Conservation (phyloP, 2,888 invertebrate species). For the Agrochola macilenta region DNA sequence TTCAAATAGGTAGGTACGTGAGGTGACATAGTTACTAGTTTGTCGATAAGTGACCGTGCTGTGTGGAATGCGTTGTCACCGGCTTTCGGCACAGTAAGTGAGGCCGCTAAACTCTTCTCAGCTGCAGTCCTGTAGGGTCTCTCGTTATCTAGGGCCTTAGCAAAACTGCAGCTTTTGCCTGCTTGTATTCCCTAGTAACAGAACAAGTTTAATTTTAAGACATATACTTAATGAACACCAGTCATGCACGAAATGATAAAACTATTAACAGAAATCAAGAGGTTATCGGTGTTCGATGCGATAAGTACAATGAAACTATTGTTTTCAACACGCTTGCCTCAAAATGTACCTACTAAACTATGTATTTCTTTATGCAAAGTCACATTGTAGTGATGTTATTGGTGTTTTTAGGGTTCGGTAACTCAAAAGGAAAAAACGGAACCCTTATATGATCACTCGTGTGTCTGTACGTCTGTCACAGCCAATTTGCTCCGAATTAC, state of each 20-base stretch:
- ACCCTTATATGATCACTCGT: no score
- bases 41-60: constrained; percentile 75
- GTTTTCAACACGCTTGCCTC: background rate
- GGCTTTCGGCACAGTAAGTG: constrained; percentile 73
- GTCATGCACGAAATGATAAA: constrained; percentile 17
- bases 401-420: no score
- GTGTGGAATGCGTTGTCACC: constrained; percentile 80
- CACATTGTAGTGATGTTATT: no score
- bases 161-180: constrained; percentile 75
- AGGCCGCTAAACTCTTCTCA: constrained; percentile 64
- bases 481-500: no score
- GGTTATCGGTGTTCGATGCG: constrained; percentile 31
- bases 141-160: constrained; percentile 78
- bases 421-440: no score
- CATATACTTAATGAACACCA: background rate
- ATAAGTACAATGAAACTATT: constrained; percentile 1
- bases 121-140: constrained; percentile 69
- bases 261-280: constrained; percentile 12
- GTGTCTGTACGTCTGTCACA: no score
- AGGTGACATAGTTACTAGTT: constrained; percentile 73
- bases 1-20: background rate
- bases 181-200: constrained; percentile 76
- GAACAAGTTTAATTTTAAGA: background rate
- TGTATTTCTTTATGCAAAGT: background rate
- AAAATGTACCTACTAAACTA: background rate